phyloP scores from a whole-genome alignment of 2,888 invertebrate species.

The Lasiommata megera region DNA sequence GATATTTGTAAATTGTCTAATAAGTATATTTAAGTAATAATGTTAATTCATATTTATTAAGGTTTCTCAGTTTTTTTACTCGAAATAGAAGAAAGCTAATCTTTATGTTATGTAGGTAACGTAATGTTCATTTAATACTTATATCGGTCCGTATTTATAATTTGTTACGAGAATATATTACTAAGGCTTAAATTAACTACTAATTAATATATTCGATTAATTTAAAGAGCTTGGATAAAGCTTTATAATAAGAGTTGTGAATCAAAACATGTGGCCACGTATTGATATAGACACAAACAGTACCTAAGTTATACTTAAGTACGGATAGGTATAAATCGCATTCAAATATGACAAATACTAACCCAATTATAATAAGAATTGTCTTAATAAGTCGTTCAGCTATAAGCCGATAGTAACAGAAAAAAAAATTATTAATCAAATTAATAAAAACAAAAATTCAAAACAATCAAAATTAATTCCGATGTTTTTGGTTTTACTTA shows the following conservation, averaged over 20 bases:
- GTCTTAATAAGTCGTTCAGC: neutral
- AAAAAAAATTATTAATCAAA: neutral
- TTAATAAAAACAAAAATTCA: neutral
- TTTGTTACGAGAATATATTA: slow-evolving; percentile 40
- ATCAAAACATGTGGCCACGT: slow-evolving; percentile 78
- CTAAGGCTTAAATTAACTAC: slow-evolving; percentile 30
- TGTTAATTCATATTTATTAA: slow-evolving; percentile 38
- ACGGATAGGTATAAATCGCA: slow-evolving; percentile 47
- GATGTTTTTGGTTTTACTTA: no score
- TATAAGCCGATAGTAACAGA: neutral
- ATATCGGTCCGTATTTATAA: slow-evolving; percentile 33
- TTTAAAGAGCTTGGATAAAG: slow-evolving; percentile 79
- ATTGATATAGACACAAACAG: slow-evolving; percentile 63
- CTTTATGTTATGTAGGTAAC: slow-evolving; percentile 9
- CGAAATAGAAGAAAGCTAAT: slow-evolving; percentile 4
- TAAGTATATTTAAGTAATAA: neutral
- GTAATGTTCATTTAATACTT: slow-evolving; percentile 14
- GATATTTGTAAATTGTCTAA: slow-evolving; percentile 9
- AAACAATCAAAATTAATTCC: neutral
- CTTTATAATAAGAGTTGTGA: slow-evolving; percentile 81
- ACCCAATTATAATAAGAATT: neutral
- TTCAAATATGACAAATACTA: slow-evolving; percentile 39
- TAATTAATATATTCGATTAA: slow-evolving; percentile 54
- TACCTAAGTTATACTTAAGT: slow-evolving; percentile 33
- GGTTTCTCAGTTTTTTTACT: neutral